Evolutionary conservation across 2,113 vertebrate genomes (phyloP).

Genomic region (Paradisaea rubra): DNA sequence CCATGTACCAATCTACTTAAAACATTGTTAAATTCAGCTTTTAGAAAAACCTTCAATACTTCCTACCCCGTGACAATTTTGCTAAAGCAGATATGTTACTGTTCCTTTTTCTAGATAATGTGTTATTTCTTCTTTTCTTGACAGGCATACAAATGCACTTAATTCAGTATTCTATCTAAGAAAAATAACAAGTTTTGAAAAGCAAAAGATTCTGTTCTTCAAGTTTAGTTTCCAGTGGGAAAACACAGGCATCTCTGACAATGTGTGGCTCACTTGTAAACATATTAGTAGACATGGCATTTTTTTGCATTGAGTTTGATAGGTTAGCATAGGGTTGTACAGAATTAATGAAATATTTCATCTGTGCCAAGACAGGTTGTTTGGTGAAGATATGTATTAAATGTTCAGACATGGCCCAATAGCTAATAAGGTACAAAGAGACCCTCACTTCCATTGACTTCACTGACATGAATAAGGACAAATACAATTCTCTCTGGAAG

Average conservation of each 20-base stretch:
- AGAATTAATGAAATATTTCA: neutral
- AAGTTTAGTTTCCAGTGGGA: neutral
- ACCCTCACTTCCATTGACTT: neutral
- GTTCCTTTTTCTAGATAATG: neutral
- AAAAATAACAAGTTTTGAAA: neutral
- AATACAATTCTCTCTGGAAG: neutral
- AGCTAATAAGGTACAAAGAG: neutral
- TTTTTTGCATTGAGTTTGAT: neutral
- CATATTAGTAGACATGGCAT: neutral
- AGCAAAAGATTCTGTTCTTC: neutral
- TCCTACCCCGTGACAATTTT: neutral
- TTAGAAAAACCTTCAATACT: neutral
- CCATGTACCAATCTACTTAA: neutral
- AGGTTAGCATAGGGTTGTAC: neutral
- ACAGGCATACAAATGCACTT: neutral
- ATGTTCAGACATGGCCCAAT: neutral
- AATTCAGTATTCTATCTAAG: neutral
- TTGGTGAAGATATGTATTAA: neutral
- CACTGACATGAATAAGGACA: neutral
- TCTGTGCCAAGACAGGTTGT: neutral
- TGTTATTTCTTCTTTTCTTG: neutral
- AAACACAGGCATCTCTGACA: neutral
- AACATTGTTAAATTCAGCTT: neutral
- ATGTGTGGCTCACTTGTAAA: neutral
- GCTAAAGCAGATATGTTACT: neutral